Conservation (phyloP, 2,797 vertebrate species). For the Miichthys miiuy region DNA sequence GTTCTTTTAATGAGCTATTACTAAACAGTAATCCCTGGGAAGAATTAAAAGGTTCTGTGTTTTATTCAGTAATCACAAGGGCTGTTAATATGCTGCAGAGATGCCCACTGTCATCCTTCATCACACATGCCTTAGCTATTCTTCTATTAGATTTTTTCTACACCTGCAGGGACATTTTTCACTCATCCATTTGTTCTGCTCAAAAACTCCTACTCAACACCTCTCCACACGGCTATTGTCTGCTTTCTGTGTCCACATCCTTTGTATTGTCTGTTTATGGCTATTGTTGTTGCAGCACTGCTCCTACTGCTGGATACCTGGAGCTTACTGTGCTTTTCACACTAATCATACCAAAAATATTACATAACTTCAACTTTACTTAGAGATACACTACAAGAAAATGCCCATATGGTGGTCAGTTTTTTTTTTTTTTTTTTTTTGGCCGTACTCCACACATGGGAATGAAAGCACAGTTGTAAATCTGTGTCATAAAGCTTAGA, state of each 20-base stretch:
- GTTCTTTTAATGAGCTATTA: slow-evolving; percentile 74
- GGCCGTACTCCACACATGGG: background rate
- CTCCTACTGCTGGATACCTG: background rate
- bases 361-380: slow-evolving; percentile 1
- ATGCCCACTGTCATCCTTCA: slow-evolving; percentile 43
- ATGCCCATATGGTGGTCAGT: slow-evolving; percentile 10
- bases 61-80: slow-evolving; percentile 75
- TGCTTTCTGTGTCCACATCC: background rate
- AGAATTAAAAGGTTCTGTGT: slow-evolving; percentile 77
- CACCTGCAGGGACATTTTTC: slow-evolving; percentile 26
- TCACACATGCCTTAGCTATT: slow-evolving; percentile 21
- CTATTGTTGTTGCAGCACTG: background rate
- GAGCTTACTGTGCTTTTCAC: background rate
- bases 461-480: slow-evolving; percentile 1
- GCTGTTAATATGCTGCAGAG: slow-evolving; percentile 60
- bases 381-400: background rate
- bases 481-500: slow-evolving; percentile 1
- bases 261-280: background rate
- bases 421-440: background rate
- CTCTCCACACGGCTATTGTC: slow-evolving; percentile 12
- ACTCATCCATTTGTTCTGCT: slow-evolving; percentile 1
- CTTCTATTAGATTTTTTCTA: slow-evolving; percentile 14
- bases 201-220: slow-evolving; percentile 18
- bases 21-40: slow-evolving; percentile 74
- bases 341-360: background rate